phyloP scores from a whole-genome alignment of 2,797 vertebrate genomes.

The Poeciliopsis presidionis region DNA sequence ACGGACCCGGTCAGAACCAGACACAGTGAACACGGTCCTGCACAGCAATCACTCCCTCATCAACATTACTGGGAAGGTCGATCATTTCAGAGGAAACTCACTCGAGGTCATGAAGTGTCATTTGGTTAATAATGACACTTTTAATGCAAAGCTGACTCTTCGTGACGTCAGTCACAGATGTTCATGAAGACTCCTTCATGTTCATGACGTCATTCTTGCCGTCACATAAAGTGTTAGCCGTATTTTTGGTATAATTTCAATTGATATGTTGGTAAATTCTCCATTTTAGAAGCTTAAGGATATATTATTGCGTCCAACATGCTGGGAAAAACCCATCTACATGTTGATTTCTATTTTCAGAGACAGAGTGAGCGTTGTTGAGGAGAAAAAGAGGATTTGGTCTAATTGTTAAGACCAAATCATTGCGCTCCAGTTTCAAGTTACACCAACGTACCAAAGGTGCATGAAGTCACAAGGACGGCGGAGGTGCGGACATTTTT shows the following conservation, averaged over 20 bases:
- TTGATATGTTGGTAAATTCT: neutral
- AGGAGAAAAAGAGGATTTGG: neutral
- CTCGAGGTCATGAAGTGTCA: too few relatives aligned
- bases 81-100: neutral
- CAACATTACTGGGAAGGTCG: neutral
- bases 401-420: neutral
- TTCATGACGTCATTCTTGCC: too few relatives aligned
- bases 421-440: neutral
- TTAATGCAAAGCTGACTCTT: too few relatives aligned
- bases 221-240: neutral
- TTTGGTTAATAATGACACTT: too few relatives aligned
- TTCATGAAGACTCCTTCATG: too few relatives aligned
- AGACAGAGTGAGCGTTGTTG: neutral
- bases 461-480: neutral
- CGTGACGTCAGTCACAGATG: too few relatives aligned
- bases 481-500: neutral
- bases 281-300: neutral
- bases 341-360: neutral
- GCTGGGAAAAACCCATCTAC: neutral
- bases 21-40: neutral
- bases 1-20: neutral
- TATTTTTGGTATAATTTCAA: neutral
- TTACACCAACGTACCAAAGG: neutral
- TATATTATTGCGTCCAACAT: neutral
- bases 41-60: neutral